Evolutionary conservation across 2,888 invertebrate genomes (phyloP).

Genomic region (Cheiracanthium punctorium): DNA sequence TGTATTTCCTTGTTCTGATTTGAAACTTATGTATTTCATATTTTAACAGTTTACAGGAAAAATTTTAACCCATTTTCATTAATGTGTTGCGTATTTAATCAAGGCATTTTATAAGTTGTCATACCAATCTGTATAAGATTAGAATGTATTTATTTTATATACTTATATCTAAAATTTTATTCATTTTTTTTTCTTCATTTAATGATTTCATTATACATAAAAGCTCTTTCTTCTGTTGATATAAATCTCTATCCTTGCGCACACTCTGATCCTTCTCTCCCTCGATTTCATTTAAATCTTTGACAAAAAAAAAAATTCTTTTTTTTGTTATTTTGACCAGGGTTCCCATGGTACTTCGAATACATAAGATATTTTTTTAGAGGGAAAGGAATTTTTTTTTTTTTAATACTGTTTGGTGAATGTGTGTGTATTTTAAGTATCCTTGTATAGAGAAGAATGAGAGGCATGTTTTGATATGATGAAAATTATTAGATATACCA

Average conservation of each 20-base stretch:
- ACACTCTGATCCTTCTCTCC: too few relatives aligned
- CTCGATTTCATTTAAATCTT: neutral
- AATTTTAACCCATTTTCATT: slow-evolving; percentile 1
- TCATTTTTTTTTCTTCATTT: neutral
- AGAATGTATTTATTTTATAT: neutral
- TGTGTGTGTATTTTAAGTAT: too few relatives aligned
- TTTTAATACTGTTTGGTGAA: too few relatives aligned
- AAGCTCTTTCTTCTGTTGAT: too few relatives aligned
- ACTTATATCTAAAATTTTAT: neutral
- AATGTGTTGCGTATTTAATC: slow-evolving; percentile 22
- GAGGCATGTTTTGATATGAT: too few relatives aligned
- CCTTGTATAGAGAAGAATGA: too few relatives aligned
- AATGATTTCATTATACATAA: neutral
- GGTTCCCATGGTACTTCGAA: too few relatives aligned
- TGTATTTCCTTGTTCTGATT: slow-evolving; percentile 13
- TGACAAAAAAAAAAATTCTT: too few relatives aligned
- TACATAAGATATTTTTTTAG: too few relatives aligned
- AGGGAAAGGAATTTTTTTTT: too few relatives aligned
- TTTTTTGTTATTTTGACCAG: too few relatives aligned
- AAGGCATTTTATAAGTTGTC: slow-evolving; percentile 16
- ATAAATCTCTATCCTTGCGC: neutral
- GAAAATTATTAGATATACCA: too few relatives aligned
- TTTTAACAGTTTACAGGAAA: slow-evolving; percentile 16
- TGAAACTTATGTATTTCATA: slow-evolving; percentile 9
- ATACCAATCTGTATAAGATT: neutral